Evolutionary conservation across 2,113 vertebrate genomes (phyloP).

Genomic region (Jacana jacana): DNA sequence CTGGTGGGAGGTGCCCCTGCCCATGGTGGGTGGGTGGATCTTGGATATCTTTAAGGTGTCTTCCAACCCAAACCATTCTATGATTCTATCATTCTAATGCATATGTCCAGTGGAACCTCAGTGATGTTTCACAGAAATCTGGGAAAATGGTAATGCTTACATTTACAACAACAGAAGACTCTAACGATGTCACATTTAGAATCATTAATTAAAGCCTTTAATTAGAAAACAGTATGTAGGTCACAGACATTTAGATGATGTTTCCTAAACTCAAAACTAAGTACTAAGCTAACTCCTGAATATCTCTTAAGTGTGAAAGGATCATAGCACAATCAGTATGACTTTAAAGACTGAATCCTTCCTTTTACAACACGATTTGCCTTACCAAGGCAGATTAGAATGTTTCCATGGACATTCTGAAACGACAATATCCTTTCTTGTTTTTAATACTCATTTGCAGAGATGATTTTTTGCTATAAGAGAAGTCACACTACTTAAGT

Average conservation of each 20-base stretch:
- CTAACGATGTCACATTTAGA: neutral
- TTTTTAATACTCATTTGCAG: neutral
- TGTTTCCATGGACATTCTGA: neutral
- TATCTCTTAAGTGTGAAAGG: neutral
- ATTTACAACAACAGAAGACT: neutral
- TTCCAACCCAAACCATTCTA: too few species aligned
- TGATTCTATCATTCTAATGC: too few species aligned
- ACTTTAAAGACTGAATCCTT: neutral
- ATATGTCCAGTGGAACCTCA: too few species aligned
- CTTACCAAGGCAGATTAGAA: neutral
- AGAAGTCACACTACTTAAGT: neutral
- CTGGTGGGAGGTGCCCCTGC: too few species aligned
- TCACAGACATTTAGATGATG: neutral
- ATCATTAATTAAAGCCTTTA: neutral
- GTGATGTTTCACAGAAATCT: too few species aligned
- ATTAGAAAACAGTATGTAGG: neutral
- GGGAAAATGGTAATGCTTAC: neutral
- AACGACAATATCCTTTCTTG: neutral
- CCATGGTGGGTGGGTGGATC: too few species aligned
- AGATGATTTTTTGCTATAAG: neutral
- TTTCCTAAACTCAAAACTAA: neutral
- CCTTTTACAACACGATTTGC: neutral
- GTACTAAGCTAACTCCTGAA: neutral
- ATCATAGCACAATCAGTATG: neutral
- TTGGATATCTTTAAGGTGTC: too few species aligned